Evolutionary conservation across 1,140 invertebrate genomes (phyloP), one percentile per base, ranked within the genome.

Genomic region (Aphis craccivora): DNA sequence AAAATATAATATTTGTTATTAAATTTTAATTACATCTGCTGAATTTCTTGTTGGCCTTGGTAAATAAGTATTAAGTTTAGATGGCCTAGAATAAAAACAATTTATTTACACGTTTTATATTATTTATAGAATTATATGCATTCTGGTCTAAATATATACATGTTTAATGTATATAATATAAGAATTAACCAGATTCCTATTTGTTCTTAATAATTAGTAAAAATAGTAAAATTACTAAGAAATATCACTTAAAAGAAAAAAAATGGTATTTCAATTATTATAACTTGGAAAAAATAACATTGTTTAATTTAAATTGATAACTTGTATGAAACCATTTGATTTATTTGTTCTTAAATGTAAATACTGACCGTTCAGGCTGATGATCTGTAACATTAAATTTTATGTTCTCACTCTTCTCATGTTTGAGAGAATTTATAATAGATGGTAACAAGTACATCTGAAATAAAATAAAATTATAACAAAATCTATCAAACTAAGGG

Each of bases 1-100:
- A n/a, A 30, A 45, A 76, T 91, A 91, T 23, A 90, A 30, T 55
- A 53, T n/a, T 55, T 89, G 5, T 55, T 43, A 37, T 51, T 35
- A 83, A 91, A 55, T 93, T 84, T 0, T 11, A 84, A 40, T 93
- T 93, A 93, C 91, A 48, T 93, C 81, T 7, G 81, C 53, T 23
- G 81, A n/a, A 53, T 40, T 86, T 30, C 37, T 45, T 4, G 25
- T 55, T 37, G 30, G 30, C 51, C 81, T 92, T 53, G 81, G 37
- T 51, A 18, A 51, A 83, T 48, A 40, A 90, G 25, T 93, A 86
- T 40, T 22, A 86, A 91, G 53, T 40, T 53, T 48, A 23, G n/a
- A 30, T 91, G 91, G 76, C 35, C 91, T 93, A 22, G 18, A 93
- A 93, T n/a, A 86, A 93, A 51, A 93, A 25, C 14, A 86, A 93